Evolutionary conservation across 2,888 invertebrate species (phyloP).

Genomic region (Dioctria rufipes): DNA sequence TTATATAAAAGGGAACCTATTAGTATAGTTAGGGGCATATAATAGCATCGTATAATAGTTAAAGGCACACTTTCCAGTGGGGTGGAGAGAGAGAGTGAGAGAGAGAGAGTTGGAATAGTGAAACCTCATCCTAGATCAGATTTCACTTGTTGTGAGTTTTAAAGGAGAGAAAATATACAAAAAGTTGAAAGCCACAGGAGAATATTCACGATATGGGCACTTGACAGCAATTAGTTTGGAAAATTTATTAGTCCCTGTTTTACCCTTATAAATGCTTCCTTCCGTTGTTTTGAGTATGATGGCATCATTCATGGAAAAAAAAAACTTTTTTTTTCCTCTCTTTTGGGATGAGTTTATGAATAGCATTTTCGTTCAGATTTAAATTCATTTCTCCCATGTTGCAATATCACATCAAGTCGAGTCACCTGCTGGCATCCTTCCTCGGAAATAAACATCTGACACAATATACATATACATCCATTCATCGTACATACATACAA

Average conservation of each 20-base stretch:
- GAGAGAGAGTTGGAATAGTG: not conserved
- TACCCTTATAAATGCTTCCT: slow-evolving; percentile 3
- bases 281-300: not conserved
- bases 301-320: not conserved
- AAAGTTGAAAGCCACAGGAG: not conserved
- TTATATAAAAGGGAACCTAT: not conserved
- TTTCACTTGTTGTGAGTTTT: not conserved
- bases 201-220: not conserved
- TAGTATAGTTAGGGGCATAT: no score
- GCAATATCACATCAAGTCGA: slow-evolving; percentile 8
- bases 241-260: slow-evolving; percentile 4
- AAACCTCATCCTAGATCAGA: not conserved
- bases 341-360: no score
- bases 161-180: no score
- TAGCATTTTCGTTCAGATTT: not conserved
- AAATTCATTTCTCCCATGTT: not conserved
- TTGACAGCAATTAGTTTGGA: slow-evolving; percentile 8
- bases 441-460: not conserved
- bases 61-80: not conserved
- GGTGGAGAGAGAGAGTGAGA: not conserved
- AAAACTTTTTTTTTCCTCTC: not conserved
- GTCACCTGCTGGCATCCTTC: not conserved
- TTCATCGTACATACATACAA: no score
- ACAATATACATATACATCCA: not conserved
- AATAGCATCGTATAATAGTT: no score